phyloP scores from a whole-genome alignment of 2,797 vertebrate genomes.

The Acanthopagrus latus region DNA sequence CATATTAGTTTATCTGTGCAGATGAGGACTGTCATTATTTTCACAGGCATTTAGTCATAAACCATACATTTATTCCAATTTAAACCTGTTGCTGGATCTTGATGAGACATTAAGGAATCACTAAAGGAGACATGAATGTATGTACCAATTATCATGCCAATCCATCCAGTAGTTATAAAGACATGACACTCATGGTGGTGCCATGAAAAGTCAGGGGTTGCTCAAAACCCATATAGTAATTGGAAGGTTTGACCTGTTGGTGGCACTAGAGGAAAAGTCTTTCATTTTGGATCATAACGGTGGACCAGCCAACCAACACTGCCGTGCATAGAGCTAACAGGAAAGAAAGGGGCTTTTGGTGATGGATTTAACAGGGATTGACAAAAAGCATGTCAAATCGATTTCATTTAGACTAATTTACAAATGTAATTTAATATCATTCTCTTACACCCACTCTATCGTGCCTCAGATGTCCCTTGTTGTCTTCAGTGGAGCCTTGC shows the following conservation, averaged over 20 bases:
- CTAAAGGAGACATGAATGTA: neutral
- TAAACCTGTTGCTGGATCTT: neutral
- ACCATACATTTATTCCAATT: neutral
- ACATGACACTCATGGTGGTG: neutral
- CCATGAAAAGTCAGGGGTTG: neutral
- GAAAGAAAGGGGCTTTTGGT: too few species aligned
- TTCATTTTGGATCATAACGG: neutral
- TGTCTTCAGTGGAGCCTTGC: slow-evolving; percentile 71
- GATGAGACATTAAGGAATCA: neutral
- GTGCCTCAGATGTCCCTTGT: slow-evolving; percentile 73
- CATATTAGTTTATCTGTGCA: neutral
- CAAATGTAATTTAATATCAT: neutral
- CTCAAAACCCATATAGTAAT: neutral
- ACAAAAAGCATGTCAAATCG: neutral
- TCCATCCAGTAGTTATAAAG: neutral
- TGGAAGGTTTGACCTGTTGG: neutral
- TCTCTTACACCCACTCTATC: neutral
- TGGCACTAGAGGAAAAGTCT: neutral
- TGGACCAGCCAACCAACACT: neutral
- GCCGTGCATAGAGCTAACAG: too few species aligned
- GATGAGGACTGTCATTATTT: neutral
- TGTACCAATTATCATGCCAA: neutral
- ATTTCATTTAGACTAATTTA: neutral
- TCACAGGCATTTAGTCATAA: neutral
- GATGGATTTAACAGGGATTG: too few species aligned